A percentile compares a stretch with the other conserved stretches of the same genome.
Evolutionary conservation across 1,140 invertebrate genomes (phyloP).

Genomic region (Coptotermes formosanus): DNA sequence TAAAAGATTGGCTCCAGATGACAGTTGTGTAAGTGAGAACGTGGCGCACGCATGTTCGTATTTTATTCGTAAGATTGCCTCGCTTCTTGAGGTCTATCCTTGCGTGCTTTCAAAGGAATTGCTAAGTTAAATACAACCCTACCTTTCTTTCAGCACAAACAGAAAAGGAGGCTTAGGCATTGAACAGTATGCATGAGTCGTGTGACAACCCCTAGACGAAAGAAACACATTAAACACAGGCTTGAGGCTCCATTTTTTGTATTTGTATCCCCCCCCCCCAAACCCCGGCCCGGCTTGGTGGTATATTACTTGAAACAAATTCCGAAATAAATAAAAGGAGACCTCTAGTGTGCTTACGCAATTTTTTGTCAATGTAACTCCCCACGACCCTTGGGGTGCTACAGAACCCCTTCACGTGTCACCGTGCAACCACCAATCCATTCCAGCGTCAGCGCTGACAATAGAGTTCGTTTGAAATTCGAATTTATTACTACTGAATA

Average conservation of each 20-base stretch:
- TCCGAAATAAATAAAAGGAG: slow-evolving; percentile 17
- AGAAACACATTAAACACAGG: not conserved
- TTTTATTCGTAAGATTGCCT: not conserved
- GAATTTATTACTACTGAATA: not conserved
- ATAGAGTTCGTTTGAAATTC: not conserved
- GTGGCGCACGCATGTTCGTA: not conserved
- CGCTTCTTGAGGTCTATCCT: not conserved
- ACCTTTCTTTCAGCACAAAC: not conserved
- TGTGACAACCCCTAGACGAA: not conserved
- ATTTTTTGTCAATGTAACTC: not conserved
- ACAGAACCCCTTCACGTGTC: not conserved
- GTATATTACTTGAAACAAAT: not conserved
- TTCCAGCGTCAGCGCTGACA: not conserved
- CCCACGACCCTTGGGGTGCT: not conserved
- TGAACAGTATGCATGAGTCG: not conserved
- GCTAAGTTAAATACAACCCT: not conserved
- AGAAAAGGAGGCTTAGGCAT: not conserved
- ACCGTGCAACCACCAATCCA: not conserved
- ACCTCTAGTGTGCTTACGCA: not conserved
- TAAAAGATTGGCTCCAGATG: not conserved
- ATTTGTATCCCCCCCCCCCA: not conserved
- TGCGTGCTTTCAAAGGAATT: not conserved
- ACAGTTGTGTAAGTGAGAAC: not conserved
- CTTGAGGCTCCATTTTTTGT: not conserved
- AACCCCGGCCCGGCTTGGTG: not conserved